Base-by-base conservation (phyloP, 2,797 vertebrate genomes). In the Setipinna tenuifilis region DNA sequence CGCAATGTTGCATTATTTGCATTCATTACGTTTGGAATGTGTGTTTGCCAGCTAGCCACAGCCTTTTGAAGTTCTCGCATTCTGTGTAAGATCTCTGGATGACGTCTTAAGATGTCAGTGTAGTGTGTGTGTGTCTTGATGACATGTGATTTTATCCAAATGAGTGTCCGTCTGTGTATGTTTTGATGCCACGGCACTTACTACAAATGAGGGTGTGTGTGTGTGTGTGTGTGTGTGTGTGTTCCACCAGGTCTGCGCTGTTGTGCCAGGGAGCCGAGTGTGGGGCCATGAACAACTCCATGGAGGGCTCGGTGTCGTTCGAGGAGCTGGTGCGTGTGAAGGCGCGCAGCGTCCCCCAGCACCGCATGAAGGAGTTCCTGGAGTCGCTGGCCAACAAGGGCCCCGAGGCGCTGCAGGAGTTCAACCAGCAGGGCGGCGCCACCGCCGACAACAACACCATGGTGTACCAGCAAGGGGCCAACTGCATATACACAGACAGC, bases 351-450 rank as follows among this genome's bases (percentile, higher is more conserved):
- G 97, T 99, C 88, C 98, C 98, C 1, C 98, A 99, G 89, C 97
- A 99, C 95, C 97, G 97, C 92, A 99, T 99, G 98, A 99, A 99
- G 94, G 98, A 99, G 91, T 99, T 99, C 89, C 94, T 99, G 90
- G 98, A 99, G 92, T 98, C 98, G 2, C 91, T 99, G 93, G 97
- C 97, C 88, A 97, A 93, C 84, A 99, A 98, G 91, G 97, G 97
- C 44, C 97, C 97, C 0, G 97, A 99, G 91, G 98, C 97, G 59
- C 94, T 99, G 88, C 97, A 98, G 91, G 97, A 99, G 90, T 99
- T 99, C 88, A 93, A 86, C 87, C 97, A 98, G 91, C 97, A 96
- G 90, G 93, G 91, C 1, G 93, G 95, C 81, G 94, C 9, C 50
- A 54, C 9, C 50, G 50, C 50, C 9, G 50, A 94, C 59, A 93